These are phyloP conservation scores for Psophia crepitans DNA, from an alignment of 2,113 vertebrate species.

Conservation along the genomic window DNA sequence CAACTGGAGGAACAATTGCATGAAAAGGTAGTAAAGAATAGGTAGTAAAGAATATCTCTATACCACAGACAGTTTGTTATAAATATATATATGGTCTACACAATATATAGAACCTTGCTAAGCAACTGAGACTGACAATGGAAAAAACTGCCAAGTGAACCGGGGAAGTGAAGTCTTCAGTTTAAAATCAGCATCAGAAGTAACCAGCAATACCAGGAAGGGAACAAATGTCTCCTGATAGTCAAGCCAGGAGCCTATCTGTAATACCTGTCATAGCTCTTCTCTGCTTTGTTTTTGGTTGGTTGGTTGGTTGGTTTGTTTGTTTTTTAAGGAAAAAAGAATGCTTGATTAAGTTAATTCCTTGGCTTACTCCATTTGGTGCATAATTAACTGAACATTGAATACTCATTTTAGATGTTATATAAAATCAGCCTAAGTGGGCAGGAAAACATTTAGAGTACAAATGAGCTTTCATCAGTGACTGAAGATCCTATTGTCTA, in stretches of 20 bases:
- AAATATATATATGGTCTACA: not conserved
- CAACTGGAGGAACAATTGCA: not conserved
- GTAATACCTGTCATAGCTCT: not conserved
- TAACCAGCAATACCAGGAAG: not conserved
- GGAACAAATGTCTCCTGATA: not conserved
- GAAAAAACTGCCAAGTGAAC: not conserved
- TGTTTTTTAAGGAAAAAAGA: not conserved
- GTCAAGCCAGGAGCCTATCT: not conserved
- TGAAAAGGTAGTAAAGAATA: not conserved
- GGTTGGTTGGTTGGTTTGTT: not conserved
- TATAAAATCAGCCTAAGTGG: not conserved
- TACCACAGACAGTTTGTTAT: not conserved
- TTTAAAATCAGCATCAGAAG: not conserved
- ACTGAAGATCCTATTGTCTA: not conserved
- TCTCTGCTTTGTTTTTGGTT: not conserved
- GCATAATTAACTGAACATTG: constrained; percentile 8
- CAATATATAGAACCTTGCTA: not conserved
- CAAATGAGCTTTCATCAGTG: not conserved
- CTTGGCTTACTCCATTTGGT: not conserved
- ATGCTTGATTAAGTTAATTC: not conserved
- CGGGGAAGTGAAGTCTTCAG: not conserved
- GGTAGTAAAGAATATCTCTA: not conserved
- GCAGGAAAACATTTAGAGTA: not conserved
- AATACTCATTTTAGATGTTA: not conserved
- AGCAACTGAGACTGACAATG: not conserved